Conservation (phyloP, 2,113 vertebrate species). For the Pipa parva region DNA sequence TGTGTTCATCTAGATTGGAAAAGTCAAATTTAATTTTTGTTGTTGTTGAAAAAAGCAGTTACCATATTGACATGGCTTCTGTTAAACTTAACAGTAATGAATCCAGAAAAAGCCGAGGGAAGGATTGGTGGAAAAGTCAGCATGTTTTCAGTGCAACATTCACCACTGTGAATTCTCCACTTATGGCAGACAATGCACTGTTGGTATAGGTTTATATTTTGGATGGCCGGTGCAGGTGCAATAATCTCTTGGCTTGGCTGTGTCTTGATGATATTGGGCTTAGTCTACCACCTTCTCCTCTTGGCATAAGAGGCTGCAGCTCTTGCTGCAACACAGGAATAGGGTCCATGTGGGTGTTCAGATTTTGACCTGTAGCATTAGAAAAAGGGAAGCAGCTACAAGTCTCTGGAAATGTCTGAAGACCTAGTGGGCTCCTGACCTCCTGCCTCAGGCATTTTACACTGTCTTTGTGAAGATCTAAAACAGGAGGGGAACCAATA, state of each 20-base stretch:
- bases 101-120: too few species aligned
- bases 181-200: too few species aligned
- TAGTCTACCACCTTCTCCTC: neutral
- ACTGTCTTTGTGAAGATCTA: constrained; percentile 56
- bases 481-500: constrained; percentile 76
- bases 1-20: too few species aligned
- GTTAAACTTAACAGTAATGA: too few species aligned
- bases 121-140: too few species aligned
- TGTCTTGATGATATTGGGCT: constrained; percentile 13
- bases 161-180: too few species aligned
- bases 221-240: constrained; percentile 21
- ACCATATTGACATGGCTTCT: too few species aligned
- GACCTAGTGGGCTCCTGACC: constrained; percentile 51
- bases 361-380: constrained; percentile 55
- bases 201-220: constrained; percentile 28
- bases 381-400: constrained; percentile 69
- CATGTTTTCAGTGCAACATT: too few species aligned
- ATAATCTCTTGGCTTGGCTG: constrained; percentile 9
- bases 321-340: constrained; percentile 61
- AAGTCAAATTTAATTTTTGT: too few species aligned
- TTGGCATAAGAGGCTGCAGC: constrained; percentile 71
- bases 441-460: constrained; percentile 56
- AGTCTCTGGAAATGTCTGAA: constrained; percentile 45
- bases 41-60: too few species aligned
- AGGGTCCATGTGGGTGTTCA: constrained; percentile 56